These are phyloP conservation scores for Orius insidiosus DNA, from an alignment of 1,140 invertebrate species.

Conservation along the genomic window DNA sequence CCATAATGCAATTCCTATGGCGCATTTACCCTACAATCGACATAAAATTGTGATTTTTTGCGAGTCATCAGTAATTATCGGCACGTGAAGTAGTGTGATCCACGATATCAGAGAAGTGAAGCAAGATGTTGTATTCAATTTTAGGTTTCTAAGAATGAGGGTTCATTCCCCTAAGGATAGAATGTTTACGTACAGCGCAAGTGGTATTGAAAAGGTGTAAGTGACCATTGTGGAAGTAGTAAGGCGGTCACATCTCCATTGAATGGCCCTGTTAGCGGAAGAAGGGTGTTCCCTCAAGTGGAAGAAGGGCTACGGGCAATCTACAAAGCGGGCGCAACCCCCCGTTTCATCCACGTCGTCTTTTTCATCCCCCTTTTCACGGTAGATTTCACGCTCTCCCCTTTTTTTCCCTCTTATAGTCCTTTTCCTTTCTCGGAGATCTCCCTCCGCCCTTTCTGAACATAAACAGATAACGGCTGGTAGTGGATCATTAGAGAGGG, in stretches of 20 bases:
- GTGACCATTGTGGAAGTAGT: too few relatives aligned
- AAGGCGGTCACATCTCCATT: slow-evolving; percentile 4
- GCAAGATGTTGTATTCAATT: too few relatives aligned
- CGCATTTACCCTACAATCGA: too few relatives aligned
- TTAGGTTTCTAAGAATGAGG: too few relatives aligned
- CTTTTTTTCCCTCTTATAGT: slow-evolving; percentile 10
- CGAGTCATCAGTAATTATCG: too few relatives aligned
- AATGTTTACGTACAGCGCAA: too few relatives aligned
- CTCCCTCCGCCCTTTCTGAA: neutral
- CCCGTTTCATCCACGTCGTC: neutral
- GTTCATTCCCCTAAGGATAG: too few relatives aligned
- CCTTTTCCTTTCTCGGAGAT: slow-evolving; percentile 1
- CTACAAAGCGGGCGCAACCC: neutral
- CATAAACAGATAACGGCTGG: slow-evolving; percentile 10
- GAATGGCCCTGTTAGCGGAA: slow-evolving; percentile 16
- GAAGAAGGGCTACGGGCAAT: neutral
- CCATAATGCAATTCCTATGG: too few relatives aligned
- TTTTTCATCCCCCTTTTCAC: slow-evolving; percentile 2
- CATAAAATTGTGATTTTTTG: too few relatives aligned
- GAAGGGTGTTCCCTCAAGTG: slow-evolving; percentile 6
- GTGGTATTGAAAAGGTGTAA: too few relatives aligned
- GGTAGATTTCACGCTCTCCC: slow-evolving; percentile 6
- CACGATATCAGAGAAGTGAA: too few relatives aligned
- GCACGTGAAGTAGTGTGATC: too few relatives aligned
- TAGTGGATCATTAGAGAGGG: slow-evolving; percentile 6